Evolutionary conservation across 2,888 invertebrate genomes (phyloP), one percentile per base, ranked within the genome.

Genomic region (Chelonus formosanus): DNA sequence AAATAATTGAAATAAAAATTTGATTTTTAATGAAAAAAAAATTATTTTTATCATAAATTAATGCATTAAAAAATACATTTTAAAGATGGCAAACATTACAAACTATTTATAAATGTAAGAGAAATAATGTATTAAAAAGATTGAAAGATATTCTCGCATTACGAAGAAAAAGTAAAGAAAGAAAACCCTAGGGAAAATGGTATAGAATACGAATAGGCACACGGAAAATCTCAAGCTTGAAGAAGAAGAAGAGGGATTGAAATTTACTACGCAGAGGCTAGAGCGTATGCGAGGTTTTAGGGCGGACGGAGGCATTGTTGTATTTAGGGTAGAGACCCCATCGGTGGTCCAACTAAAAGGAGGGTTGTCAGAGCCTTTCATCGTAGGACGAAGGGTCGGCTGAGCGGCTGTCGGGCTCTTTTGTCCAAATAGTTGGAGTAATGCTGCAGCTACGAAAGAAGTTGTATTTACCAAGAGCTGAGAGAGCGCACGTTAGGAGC

Each of bases 331-430:
- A 45, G 60, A 47, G 69, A 60, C 47, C 56, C 63, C 50, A 62
- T 20, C 55, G 44, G 63, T 64, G 52, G 63, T 58, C 68, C 60
- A 47, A n/a, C 44, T 52, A 59, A 58, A 67, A 66, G 61, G 65
- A 70, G 72, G 68, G 67, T 66, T 63, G 70, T 50, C 60, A 32
- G 67, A 52, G 58, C 50, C 64, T 55, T 63, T 66, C 56, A 58
- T 45, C 40, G 6, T 45, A 43, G 45, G 68, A 73, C 65, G 73
- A 73, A 76, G 80, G 80, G 79, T 76, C 76, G 76, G 48, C 70
- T 75, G 71, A 75, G 74, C 76, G 77, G 77, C 76, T 74, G 76
- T 72, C 74, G 75, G 76, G 71, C 73, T 71, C 78, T 79, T 80
- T 80, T 80, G 78, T 80, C 76, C 68, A 72, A 64, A 59, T 71